Base-by-base conservation (phyloP, 1,140 invertebrate species). In the Monochamus saltuarius region DNA sequence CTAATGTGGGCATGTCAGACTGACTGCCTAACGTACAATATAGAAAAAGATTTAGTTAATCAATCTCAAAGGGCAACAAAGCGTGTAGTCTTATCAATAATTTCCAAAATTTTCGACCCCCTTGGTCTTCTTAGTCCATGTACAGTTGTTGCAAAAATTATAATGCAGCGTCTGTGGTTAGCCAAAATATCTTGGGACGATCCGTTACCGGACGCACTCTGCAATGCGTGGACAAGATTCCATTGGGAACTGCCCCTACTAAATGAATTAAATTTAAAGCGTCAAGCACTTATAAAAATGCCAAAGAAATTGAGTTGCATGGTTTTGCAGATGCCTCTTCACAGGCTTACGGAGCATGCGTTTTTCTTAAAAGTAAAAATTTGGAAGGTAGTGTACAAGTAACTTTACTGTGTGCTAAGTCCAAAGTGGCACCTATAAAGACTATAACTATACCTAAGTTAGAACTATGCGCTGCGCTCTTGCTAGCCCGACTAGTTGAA, bases 31-130 rank as follows among this genome's bases (percentile, higher is more conserved):
- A 29, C 22, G 6, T 29, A 29, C 6, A 29, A 29, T 29, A 29
- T 29, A 29, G 22, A 29, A 29, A 29, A 29, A 2, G 22, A 29
- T 29, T 29, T 29, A 29, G 22, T 29, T 29, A 29, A 3, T 29
- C 22, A 29, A 29, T 29, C 22, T 6, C 22, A 29, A 29, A 29
- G 22, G 6, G 22, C 22, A 29, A 29, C 56, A 35, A 62, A 59
- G 34, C 55, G 56, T 9, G 11, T 38, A 11, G 59, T 62, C 35
- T 43, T n/a, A n/a, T 59, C 61, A 0, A 29, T 7, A n/a, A 59
- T 73, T 11, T 62, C 67, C 10, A 61, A 73, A 62, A 42, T 76
- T 11, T 80, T 76, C 59, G 79, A 81, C 62, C 78, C 77, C 11
- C 64, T 77, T n/a, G 78, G 77, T 16, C 61, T 77, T 19, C 36